Percentiles rank a stretch among this genome's conserved stretches.
phyloP scores from a whole-genome alignment of 1,140 invertebrate species.

The Drosophila oshimai region DNA sequence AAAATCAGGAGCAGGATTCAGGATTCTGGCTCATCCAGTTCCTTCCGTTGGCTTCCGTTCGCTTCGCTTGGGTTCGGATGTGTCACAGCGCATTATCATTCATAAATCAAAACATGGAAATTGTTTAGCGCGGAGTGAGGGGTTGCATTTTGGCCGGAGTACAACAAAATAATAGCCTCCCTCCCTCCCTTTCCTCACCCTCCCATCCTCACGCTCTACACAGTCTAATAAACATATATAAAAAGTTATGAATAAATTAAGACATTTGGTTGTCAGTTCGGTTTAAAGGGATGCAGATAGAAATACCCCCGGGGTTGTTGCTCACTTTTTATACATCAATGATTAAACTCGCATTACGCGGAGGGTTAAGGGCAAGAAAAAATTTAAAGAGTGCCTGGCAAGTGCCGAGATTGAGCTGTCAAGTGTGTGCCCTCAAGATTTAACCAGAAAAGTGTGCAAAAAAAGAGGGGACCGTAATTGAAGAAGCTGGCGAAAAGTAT shows the following conservation, averaged over 20 bases:
- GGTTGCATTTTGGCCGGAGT: constrained; percentile 14
- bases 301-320: constrained; percentile 25
- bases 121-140: constrained; percentile 36
- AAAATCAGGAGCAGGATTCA: constrained; percentile 28
- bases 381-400: constrained; percentile 21
- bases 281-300: background rate
- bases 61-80: constrained; percentile 43
- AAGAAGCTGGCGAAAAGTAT: constrained; percentile 1
- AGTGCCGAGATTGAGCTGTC: constrained; percentile 49
- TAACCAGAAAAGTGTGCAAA: constrained; percentile 36
- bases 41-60: no score
- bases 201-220: background rate
- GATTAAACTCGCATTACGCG: constrained; percentile 70
- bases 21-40: constrained; percentile 6
- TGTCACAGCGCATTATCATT: constrained; percentile 81
- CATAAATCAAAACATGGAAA: constrained; percentile 82
- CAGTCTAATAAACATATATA: constrained; percentile 71
- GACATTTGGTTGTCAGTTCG: constrained; percentile 60
- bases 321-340: constrained; percentile 58
- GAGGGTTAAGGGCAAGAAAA: background rate
- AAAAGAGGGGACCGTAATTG: background rate
- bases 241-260: constrained; percentile 77
- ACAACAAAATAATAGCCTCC: constrained; percentile 21
- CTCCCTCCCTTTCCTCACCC: background rate
- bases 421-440: constrained; percentile 35